A percentile compares a stretch with the other conserved stretches of the same genome.
Conservation (phyloP, 1,140 invertebrate species). For the Apocrypta bakeri region DNA sequence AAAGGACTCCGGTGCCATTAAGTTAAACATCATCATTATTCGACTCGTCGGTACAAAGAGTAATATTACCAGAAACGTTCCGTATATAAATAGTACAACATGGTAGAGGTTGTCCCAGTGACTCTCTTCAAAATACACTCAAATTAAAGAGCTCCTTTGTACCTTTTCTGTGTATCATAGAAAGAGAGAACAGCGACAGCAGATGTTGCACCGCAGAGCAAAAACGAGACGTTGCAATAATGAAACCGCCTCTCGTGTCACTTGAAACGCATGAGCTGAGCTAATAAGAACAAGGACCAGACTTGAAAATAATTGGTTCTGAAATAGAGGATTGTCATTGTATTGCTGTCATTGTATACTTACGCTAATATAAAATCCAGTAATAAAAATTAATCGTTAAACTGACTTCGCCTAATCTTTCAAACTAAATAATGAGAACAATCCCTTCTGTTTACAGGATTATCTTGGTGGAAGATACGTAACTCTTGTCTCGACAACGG, state of each 20-base stretch:
- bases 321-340: background rate
- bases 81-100: background rate
- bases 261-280: background rate
- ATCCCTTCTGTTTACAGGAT: background rate
- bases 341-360: no score
- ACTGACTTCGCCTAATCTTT: no score
- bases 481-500: background rate
- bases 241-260: constrained; percentile 7
- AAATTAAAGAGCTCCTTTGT: background rate
- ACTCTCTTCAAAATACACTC: background rate
- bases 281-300: background rate
- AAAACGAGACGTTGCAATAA: background rate
- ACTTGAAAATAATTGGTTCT: background rate
- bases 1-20: background rate
- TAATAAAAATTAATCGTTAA: no score
- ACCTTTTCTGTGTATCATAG: background rate
- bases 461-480: background rate
- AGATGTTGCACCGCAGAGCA: background rate
- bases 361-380: no score
- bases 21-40: background rate
- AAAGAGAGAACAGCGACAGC: background rate
- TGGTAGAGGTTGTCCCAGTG: background rate
- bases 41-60: background rate
- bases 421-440: background rate
- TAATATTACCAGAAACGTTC: background rate